Evolutionary conservation across 2,113 vertebrate genomes (phyloP), one percentile per base, ranked within the genome.

Genomic region (Perccottus glenii): DNA sequence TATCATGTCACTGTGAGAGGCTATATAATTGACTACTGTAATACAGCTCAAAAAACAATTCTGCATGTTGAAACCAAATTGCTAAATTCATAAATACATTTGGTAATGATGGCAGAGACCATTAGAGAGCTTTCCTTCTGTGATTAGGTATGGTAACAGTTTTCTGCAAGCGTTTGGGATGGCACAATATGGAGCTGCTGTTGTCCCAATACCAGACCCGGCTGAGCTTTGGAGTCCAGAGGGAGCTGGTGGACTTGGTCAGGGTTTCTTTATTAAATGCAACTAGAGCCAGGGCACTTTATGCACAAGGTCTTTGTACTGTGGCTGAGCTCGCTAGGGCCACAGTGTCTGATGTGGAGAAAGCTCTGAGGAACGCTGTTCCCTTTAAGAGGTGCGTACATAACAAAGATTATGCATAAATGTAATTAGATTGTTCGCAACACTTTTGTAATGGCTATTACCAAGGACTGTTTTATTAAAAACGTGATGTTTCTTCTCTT

Each of bases 101-200:
- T 27, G 19, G 3, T 27, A 27, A 27, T 27, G 19, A 27, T 27
- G 19, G 19, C 19, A 27, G 19, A 27, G 19, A 27, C 19, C 3
- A 27, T 27, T 27, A 27, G 1, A 27, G 19, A 33, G 44, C 48
- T 38, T 15, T 11, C 4, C 61, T 4, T 16, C 35, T 33, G 14
- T 40, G 15, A 27, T 45, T 83, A 99, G 98, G 97, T 50, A 99
- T 99, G 96, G 89, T 99, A 46, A 98, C 94, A 0, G 93, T 98
- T 61, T 99, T 99, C 92, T 96, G 94, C 83, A 98, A 92, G 67
- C 94, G 94, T 1, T 93, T 99, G 60, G 96, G 97, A 40, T 99
- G 98, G 98, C 92, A 96, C 93, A 98, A 96, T 88, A 93, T 99
- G 92, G 96, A 99, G 74, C 82, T 98, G n/a, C 82, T 99, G n/a